These are phyloP conservation scores for Rafetus swinhoei DNA, from an alignment of 2,113 vertebrate genomes.

Conservation along the genomic window DNA sequence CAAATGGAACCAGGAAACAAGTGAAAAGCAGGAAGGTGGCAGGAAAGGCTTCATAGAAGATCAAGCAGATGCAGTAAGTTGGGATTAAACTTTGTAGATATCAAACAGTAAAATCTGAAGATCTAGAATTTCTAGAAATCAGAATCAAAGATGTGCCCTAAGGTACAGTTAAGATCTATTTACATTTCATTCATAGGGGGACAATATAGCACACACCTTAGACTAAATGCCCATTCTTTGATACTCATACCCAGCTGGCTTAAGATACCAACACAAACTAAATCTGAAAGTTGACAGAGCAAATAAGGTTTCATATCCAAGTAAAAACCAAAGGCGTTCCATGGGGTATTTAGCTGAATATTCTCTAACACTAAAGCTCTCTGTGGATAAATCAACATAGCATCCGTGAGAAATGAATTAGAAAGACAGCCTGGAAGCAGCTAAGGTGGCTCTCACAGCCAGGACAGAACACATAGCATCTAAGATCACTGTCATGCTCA, in stretches of 20 bases:
- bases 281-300: accelerated
- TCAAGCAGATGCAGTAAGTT: neutral
- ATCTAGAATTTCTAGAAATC: neutral
- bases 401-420: neutral
- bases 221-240: neutral
- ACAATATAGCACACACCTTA: neutral
- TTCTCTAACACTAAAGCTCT: neutral
- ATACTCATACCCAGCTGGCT: neutral
- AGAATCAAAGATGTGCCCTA: neutral
- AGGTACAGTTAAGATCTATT: neutral
- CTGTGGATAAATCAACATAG: neutral
- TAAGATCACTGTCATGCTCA: neutral
- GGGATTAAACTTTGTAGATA: neutral
- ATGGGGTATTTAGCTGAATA: neutral
- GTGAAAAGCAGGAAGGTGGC: neutral
- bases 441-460: neutral
- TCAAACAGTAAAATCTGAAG: neutral
- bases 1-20: accelerated
- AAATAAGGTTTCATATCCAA: neutral
- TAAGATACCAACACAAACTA: neutral
- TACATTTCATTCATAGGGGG: neutral
- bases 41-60: neutral
- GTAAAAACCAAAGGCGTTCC: neutral
- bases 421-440: neutral
- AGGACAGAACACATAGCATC: neutral